phyloP scores from a whole-genome alignment of 1,140 invertebrate genomes.

The Bombus pyrosoma region DNA sequence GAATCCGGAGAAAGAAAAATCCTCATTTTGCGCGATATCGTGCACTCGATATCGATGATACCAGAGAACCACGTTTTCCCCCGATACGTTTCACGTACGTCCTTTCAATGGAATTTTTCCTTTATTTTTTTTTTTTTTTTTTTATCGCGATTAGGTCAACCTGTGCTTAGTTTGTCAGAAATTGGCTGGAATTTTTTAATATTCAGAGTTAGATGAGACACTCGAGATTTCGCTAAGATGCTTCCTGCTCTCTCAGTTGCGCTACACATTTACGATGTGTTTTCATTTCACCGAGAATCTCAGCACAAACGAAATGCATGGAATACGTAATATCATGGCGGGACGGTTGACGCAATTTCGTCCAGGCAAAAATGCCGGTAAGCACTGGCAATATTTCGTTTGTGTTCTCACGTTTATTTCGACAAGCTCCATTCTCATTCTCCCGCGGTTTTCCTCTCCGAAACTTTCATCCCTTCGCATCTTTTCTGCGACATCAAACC shows the following conservation, averaged over 20 bases:
- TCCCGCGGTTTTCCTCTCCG: no score
- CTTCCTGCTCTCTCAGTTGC: not conserved
- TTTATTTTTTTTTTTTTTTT: no score
- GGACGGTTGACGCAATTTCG: not conserved
- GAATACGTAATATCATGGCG: slow-evolving; percentile 18
- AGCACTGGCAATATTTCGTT: not conserved
- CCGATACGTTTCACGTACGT: no score
- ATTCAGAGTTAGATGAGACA: not conserved
- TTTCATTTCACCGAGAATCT: slow-evolving; percentile 15
- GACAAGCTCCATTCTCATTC: no score
- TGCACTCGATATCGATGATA: not conserved
- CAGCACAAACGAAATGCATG: slow-evolving; percentile 15
- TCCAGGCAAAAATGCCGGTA: not conserved
- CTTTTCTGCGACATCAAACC: no score
- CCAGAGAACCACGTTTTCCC: no score
- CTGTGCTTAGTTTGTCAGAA: not conserved
- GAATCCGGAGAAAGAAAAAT: not conserved
- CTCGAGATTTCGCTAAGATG: not conserved
- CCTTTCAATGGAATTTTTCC: not conserved
- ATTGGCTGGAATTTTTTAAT: not conserved
- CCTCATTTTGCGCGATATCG: not conserved
- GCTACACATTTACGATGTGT: not conserved
- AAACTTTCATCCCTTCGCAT: no score
- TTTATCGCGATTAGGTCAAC: not conserved
- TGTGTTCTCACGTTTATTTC: not conserved